Conservation (phyloP, 92 coral and sea anemone genomes). For the Scolanthus callimorphus region DNA sequence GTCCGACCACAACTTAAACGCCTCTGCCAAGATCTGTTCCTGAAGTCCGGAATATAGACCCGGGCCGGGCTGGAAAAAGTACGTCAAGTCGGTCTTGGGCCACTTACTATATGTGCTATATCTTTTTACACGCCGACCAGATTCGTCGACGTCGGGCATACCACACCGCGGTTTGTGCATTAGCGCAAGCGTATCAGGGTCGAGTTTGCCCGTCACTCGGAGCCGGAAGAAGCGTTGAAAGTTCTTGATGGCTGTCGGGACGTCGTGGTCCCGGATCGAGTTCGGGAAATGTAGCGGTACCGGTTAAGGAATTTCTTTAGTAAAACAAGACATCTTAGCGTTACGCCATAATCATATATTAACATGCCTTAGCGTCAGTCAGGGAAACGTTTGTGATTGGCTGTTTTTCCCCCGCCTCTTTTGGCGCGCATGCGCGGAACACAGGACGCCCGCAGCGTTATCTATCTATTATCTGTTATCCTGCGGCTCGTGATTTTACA, state of each 20-base stretch:
- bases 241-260: constrained; percentile 39
- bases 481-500: too few relatives aligned
- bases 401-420: too few relatives aligned
- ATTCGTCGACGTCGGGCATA: constrained; percentile 38
- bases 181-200: constrained; percentile 28
- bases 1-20: constrained; percentile 64
- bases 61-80: constrained; percentile 34
- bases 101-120: constrained; percentile 35
- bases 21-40: constrained; percentile 32
- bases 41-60: constrained; percentile 29
- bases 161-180: constrained; percentile 71
- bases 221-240: constrained; percentile 58
- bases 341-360: neutral
- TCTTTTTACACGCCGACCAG: constrained; percentile 19
- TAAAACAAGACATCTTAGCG: too few relatives aligned
- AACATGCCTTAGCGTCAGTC: too few relatives aligned
- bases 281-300: constrained; percentile 47
- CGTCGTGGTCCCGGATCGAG: constrained; percentile 59
- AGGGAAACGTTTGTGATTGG: too few relatives aligned
- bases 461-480: too few relatives aligned
- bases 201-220: constrained; percentile 50
- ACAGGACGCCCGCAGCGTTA: too few relatives aligned
- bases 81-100: constrained; percentile 35
- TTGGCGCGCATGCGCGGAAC: too few relatives aligned
- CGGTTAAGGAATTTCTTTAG: constrained; percentile 38